phyloP scores from a whole-genome alignment of 2,888 invertebrate genomes.

The Sepioteuthis lessoniana region DNA sequence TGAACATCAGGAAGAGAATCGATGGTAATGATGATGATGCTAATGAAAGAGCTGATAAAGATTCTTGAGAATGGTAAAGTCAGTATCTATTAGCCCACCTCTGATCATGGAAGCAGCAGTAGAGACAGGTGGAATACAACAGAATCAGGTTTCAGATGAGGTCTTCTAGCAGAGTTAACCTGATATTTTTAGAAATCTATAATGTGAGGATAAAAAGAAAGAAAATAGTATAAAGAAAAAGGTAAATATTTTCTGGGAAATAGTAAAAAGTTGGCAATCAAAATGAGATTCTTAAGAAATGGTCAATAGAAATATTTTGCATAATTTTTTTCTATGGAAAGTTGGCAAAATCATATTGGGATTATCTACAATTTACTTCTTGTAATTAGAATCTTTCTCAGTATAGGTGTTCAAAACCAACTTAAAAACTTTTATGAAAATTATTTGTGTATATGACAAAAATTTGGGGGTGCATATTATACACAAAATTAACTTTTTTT shows the following conservation, averaged over 20 bases:
- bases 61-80: slow-evolving; percentile 20
- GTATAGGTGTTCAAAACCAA: too few relatives aligned
- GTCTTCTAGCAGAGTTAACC: neutral
- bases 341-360: too few relatives aligned
- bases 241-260: neutral
- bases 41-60: neutral
- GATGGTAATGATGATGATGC: neutral
- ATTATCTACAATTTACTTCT: too few relatives aligned
- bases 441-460: too few relatives aligned
- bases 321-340: too few relatives aligned
- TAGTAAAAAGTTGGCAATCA: neutral
- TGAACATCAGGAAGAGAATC: neutral
- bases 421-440: too few relatives aligned
- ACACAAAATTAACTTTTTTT: too few relatives aligned
- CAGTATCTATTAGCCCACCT: neutral
- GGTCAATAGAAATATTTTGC: neutral
- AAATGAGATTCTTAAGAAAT: neutral
- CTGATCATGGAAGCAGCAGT: neutral
- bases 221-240: neutral
- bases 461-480: too few relatives aligned
- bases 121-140: slow-evolving; percentile 14
- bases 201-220: neutral
- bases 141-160: neutral
- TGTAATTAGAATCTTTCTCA: too few relatives aligned
- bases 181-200: slow-evolving; percentile 15